phyloP scores from a whole-genome alignment of 2,113 vertebrate species.

The Psettodes erumei region DNA sequence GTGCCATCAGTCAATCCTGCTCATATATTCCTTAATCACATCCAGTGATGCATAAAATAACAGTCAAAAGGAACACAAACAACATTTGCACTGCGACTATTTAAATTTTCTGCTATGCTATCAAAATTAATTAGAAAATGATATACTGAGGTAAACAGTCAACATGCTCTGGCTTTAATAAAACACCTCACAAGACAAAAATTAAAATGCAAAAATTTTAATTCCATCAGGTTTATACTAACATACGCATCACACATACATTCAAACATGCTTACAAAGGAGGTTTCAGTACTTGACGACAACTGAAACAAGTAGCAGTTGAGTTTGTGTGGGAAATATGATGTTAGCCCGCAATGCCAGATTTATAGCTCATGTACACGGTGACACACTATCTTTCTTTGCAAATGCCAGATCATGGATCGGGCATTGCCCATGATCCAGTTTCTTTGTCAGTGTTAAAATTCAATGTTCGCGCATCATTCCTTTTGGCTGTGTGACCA shows the following conservation, averaged over 20 bases:
- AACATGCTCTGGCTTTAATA: background rate
- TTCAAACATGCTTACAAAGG: too few species aligned
- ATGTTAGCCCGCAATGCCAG: background rate
- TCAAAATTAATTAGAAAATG: constrained; percentile 21
- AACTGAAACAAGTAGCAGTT: too few species aligned
- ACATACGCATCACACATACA: background rate
- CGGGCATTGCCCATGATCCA: too few species aligned
- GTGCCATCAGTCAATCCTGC: background rate
- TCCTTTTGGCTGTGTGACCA: too few species aligned
- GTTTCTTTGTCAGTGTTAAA: too few species aligned
- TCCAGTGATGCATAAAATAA: constrained; percentile 14
- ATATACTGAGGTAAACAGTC: constrained; percentile 4
- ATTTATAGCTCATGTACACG: too few species aligned
- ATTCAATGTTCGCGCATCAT: too few species aligned
- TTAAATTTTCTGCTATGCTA: background rate
- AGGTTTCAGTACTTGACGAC: too few species aligned
- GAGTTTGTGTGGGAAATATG: background rate
- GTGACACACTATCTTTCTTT: too few species aligned
- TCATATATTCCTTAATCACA: constrained; percentile 6
- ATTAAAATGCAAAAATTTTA: background rate
- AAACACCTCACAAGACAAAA: background rate
- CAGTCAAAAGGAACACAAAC: constrained; percentile 7
- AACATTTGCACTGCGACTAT: background rate
- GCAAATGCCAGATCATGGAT: too few species aligned
- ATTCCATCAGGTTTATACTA: background rate